Conservation (phyloP, 2,888 invertebrate species). For the Acanthosepion esculentum region DNA sequence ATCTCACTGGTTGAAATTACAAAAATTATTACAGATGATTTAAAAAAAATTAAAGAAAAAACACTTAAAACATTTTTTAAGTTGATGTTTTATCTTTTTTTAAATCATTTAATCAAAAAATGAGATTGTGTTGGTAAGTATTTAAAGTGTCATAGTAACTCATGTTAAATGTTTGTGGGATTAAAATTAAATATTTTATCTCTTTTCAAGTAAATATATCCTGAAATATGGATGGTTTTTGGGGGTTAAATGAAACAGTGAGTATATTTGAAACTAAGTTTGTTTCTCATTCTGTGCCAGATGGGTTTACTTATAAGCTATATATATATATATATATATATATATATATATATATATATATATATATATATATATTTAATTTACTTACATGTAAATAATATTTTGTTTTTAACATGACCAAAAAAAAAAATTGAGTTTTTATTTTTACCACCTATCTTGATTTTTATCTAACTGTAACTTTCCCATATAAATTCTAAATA, state of each 20-base stretch:
- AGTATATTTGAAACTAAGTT: not conserved
- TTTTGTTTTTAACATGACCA: too few relatives aligned
- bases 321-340: too few relatives aligned
- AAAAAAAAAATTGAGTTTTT: not conserved
- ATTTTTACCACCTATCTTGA: not conserved
- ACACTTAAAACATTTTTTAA: too few relatives aligned
- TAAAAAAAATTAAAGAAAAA: too few relatives aligned
- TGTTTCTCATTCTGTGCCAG: not conserved
- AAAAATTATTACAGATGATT: too few relatives aligned
- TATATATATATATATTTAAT: too few relatives aligned
- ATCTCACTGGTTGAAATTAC: too few relatives aligned
- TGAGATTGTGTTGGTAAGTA: slow-evolving; percentile 4
- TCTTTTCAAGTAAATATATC: slow-evolving; percentile 7
- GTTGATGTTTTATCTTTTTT: too few relatives aligned
- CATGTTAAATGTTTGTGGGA: not conserved
- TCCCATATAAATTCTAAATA: not conserved
- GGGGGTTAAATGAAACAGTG: too few relatives aligned
- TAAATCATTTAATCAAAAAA: not conserved
- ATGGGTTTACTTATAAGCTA: not conserved
- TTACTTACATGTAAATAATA: too few relatives aligned
- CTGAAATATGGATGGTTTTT: not conserved
- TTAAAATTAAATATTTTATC: not conserved
- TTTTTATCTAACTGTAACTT: not conserved
- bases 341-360: too few relatives aligned
- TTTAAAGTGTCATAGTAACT: not conserved